Percentiles rank a stretch among this genome's conserved stretches.
These are phyloP conservation scores for Pteria penguin DNA, from an alignment of 2,888 invertebrate genomes.

Conservation along the genomic window DNA sequence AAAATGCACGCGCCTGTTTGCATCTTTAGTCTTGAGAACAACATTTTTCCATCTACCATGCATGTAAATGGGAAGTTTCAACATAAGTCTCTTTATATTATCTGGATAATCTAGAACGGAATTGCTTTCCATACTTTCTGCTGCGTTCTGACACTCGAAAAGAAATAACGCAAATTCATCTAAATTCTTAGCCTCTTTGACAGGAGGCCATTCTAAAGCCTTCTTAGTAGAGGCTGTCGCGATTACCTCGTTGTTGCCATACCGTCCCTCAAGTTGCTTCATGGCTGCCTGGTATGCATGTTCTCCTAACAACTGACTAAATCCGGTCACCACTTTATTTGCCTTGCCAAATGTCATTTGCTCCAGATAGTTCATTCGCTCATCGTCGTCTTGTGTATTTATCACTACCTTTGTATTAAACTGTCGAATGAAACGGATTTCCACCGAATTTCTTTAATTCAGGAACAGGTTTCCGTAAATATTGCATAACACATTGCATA, in stretches of 20 bases:
- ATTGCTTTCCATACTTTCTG: constrained; percentile 8
- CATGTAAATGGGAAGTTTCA: no score
- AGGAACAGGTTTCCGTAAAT: constrained; percentile 4
- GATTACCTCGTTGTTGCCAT: constrained; percentile 28
- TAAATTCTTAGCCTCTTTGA: constrained; percentile 25
- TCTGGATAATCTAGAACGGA: constrained; percentile 31
- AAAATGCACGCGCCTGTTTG: constrained; percentile 16
- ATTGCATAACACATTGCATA: background rate
- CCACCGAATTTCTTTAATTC: constrained; percentile 10
- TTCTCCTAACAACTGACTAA: constrained; percentile 24
- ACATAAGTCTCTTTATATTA: no score
- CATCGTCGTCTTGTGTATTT: constrained; percentile 21
- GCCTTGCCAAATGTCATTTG: constrained; percentile 32
- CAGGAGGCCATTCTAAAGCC: constrained; percentile 30
- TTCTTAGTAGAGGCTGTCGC: constrained; percentile 33
- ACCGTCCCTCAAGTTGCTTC: constrained; percentile 17
- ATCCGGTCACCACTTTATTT: constrained; percentile 18
- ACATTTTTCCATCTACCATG: constrained; percentile 35
- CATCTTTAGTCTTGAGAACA: constrained; percentile 10
- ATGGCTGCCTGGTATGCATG: constrained; percentile 21
- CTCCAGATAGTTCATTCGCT: constrained; percentile 37
- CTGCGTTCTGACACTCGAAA: constrained; percentile 36
- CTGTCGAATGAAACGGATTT: constrained; percentile 28
- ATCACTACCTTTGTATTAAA: constrained; percentile 23
- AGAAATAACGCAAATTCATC: constrained; percentile 43